Base-by-base conservation (phyloP, 2,888 invertebrate genomes). In the Ochropleura plecta region DNA sequence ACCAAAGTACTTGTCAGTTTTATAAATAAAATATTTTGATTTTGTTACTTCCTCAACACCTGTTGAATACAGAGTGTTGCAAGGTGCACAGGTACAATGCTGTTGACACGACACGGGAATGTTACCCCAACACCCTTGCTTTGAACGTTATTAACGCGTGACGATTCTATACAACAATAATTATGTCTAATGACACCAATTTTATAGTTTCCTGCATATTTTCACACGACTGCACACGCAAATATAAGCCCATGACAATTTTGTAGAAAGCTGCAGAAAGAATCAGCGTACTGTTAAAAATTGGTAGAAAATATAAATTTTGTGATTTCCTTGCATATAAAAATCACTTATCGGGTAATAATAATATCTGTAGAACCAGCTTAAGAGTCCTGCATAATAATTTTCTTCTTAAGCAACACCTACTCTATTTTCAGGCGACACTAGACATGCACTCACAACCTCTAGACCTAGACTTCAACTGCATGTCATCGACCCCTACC, bases 381-480 rank as follows among this genome's bases (percentile, higher is more conserved):
- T 55, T 75, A 18, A 42, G 46, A 60, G 7, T 42, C 16, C 5
- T 12, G 6, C n/a, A 16, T 46, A n/a, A 49, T 9, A 0, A 60
- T 65, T 44, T 51, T 30, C n/a, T 18, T 59, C 14, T 0, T 69
- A 48, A 59, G 51, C 57, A 67, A 79, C 59, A 70, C 57, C 46
- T 16, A 8, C 64, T 76, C 10, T 78, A 48, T 48, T 82, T 91
- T 57, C 89, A 95, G 95, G 93, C 94, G 60, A 90, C 94, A 67
- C 85, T 96, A 73, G 96, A 96, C 87, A 93, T 96, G 77, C 96
- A 96, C 86, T 93, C 95, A 3, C 96, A 96, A 84, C 94, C 96
- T 30, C 84, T 96, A 86, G 96, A 96, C 77, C 88, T 96, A 81
- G 96, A 96, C 89, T 96, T 96, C 90, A 96, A 95, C 89, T 96